Percentiles rank a stretch among this genome's conserved stretches.
Evolutionary conservation across 2,797 vertebrate species (phyloP).

Genomic region (Poeciliopsis infans): DNA sequence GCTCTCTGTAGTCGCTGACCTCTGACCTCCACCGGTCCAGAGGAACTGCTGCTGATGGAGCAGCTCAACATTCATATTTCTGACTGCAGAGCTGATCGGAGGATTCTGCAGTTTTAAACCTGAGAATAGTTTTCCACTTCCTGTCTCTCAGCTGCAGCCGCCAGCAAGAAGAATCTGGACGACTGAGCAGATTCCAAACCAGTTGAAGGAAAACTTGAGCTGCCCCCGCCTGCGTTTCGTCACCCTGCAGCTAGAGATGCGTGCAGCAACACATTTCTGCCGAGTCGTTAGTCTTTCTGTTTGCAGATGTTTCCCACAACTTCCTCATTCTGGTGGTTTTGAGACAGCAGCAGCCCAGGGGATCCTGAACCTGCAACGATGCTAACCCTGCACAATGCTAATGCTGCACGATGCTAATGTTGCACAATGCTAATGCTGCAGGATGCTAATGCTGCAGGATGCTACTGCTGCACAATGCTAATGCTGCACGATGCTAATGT

Average conservation of each 20-base stretch:
- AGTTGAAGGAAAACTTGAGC: slow-evolving; percentile 2
- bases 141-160: background rate
- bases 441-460: too few relatives aligned
- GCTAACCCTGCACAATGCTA: too few relatives aligned
- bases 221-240: slow-evolving; percentile 4
- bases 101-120: slow-evolving; percentile 4
- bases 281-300: background rate
- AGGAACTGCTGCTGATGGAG: too few relatives aligned
- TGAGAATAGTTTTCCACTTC: background rate
- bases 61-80: background rate
- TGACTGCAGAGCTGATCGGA: background rate
- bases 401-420: accelerated
- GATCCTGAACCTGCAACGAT: too few relatives aligned
- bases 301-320: background rate
- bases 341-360: slow-evolving; percentile 6
- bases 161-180: slow-evolving; percentile 34
- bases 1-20: background rate
- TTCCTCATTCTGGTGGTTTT: slow-evolving; percentile 31
- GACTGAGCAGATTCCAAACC: background rate
- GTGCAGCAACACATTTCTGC: background rate
- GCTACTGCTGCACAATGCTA: too few relatives aligned
- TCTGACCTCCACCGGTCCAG: too few relatives aligned
- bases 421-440: too few relatives aligned
- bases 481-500: too few relatives aligned
- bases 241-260: background rate